These are phyloP conservation scores for Dromaius novaehollandiae DNA, from an alignment of 2,113 vertebrate genomes.

Conservation along the genomic window DNA sequence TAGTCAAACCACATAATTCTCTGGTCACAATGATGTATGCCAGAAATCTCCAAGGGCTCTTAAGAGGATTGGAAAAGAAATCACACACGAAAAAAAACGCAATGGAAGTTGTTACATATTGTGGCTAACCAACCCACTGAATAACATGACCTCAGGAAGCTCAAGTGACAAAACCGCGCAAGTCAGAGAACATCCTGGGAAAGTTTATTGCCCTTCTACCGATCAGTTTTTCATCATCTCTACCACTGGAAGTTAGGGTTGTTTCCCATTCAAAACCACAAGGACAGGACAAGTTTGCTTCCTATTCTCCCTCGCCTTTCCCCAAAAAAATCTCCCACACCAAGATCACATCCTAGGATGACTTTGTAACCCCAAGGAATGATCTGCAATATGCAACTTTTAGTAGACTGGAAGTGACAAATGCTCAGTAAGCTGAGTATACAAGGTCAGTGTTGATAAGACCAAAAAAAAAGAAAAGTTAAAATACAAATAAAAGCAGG, in stretches of 20 bases:
- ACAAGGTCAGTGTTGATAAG: background rate
- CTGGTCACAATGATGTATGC: background rate
- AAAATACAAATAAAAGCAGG: background rate
- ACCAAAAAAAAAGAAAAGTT: background rate
- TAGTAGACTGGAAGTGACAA: background rate
- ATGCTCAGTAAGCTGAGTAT: background rate
- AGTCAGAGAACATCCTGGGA: background rate
- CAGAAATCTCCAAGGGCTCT: background rate
- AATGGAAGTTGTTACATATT: background rate
- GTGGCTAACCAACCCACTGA: fast-evolving
- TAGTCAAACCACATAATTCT: background rate
- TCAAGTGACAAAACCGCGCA: background rate
- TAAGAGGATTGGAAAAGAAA: background rate
- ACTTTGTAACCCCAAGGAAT: background rate
- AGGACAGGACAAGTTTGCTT: background rate
- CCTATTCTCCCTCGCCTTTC: background rate
- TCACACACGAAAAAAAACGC: background rate
- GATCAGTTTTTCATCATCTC: background rate
- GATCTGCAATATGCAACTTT: background rate
- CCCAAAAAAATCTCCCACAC: no score
- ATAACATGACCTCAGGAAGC: background rate
- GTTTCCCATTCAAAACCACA: background rate
- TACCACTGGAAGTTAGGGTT: background rate
- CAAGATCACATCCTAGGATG: background rate
- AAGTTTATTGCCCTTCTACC: background rate